Evolutionary conservation across 2,888 invertebrate genomes (phyloP).

Genomic region (Drosophila picticornis): DNA sequence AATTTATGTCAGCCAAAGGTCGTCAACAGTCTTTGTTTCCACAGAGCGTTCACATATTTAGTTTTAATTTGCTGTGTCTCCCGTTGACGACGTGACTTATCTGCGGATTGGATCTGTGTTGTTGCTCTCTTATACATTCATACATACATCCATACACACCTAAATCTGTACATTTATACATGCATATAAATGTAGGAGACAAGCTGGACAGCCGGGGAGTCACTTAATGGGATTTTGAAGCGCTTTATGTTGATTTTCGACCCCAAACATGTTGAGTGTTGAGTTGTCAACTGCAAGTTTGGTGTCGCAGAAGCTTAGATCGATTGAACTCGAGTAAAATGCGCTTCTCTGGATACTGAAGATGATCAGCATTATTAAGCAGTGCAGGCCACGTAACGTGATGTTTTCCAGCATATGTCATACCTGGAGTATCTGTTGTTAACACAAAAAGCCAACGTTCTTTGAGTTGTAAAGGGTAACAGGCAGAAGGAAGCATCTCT

Average conservation of each 20-base stretch:
- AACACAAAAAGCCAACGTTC: neutral
- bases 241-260: constrained; percentile 9
- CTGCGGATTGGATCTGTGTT: constrained; percentile 30
- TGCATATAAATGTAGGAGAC: neutral
- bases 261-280: constrained; percentile 7
- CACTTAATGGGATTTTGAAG: constrained; percentile 33
- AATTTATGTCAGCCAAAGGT: constrained; percentile 70
- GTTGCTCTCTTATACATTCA: neutral
- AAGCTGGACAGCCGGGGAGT: neutral
- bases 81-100: constrained; percentile 49
- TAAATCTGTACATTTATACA: neutral
- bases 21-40: constrained; percentile 40
- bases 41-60: constrained; percentile 52
- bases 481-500: neutral
- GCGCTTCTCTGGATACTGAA: neutral
- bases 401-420: neutral
- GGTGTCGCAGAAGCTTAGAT: neutral
- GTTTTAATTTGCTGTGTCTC: constrained; percentile 51
- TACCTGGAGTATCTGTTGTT: neutral
- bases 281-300: neutral
- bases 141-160: neutral
- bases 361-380: neutral
- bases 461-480: neutral
- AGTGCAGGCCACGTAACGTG: neutral
- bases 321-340: neutral